Evolutionary conservation across 2,113 vertebrate species (phyloP).

Genomic region (Zosterops lateralis): DNA sequence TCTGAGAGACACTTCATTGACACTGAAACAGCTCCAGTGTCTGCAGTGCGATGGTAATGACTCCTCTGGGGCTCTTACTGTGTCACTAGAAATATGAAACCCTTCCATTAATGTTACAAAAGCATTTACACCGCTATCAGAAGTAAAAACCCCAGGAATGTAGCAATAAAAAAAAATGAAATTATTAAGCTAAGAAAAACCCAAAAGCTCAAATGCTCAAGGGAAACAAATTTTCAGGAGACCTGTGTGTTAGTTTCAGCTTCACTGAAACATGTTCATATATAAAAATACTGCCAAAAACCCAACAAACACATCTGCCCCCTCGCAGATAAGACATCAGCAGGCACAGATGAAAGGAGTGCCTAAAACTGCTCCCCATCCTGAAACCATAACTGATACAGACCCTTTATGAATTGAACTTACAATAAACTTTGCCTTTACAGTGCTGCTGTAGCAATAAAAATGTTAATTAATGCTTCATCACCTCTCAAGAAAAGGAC

Average conservation of each 20-base stretch:
- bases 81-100: background rate
- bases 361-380: background rate
- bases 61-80: background rate
- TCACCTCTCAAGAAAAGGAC: background rate
- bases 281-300: background rate
- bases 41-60: background rate
- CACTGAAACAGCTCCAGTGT: conserved; percentile 18
- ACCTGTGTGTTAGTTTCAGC: background rate
- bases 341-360: background rate
- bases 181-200: background rate
- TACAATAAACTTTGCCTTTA: background rate
- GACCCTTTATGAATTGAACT: background rate
- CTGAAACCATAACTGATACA: background rate
- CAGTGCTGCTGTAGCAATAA: background rate
- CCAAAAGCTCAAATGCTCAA: background rate
- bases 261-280: background rate
- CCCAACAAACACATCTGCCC: background rate
- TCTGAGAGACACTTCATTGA: conserved; percentile 51
- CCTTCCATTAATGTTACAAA: background rate
- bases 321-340: background rate
- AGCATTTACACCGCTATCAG: background rate
- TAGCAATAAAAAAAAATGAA: background rate
- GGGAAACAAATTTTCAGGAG: background rate
- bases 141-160: background rate
- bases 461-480: background rate